Evolutionary conservation across 1,140 invertebrate genomes (phyloP).

Genomic region (Drosophila nasuta): DNA sequence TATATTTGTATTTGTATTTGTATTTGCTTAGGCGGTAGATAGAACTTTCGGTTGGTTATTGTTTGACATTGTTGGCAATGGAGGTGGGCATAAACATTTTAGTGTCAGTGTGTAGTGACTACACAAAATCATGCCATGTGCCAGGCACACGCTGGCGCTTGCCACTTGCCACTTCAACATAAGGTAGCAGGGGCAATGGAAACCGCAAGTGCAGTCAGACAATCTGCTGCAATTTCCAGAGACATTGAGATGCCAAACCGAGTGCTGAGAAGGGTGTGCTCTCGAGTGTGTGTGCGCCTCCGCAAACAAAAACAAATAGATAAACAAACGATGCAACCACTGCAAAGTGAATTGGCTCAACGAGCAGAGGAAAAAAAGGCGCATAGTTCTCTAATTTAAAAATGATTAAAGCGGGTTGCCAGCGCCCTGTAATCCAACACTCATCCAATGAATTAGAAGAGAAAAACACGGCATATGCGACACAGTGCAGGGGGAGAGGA

Average conservation of each 20-base stretch:
- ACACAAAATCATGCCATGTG: conserved; percentile 73
- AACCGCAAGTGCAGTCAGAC: conserved; percentile 75
- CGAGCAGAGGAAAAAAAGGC: conserved; percentile 57
- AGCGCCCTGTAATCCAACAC: conserved; percentile 74
- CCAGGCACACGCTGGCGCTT: conserved; percentile 43
- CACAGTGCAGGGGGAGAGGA: not conserved
- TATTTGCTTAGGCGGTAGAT: conserved; percentile 59
- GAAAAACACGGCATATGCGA: conserved; percentile 78
- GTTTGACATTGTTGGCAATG: conserved; percentile 33
- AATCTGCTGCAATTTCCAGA: conserved; percentile 79
- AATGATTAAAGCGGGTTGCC: conserved; percentile 79
- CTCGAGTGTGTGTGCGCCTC: conserved; percentile 40
- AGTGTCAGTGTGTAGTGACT: conserved; percentile 43
- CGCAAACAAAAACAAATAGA: conserved; percentile 70
- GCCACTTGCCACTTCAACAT: conserved; percentile 19
- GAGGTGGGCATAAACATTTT: conserved; percentile 36
- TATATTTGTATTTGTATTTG: conserved; percentile 59
- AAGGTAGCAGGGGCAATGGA: conserved; percentile 35
- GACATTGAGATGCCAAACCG: conserved; percentile 20
- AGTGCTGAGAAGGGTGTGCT: conserved; percentile 7
- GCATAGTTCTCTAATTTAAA: conserved; percentile 83
- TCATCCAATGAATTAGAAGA: conserved; percentile 71
- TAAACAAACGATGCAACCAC: conserved; percentile 67
- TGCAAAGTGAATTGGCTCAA: conserved; percentile 42
- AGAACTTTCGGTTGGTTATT: conserved; percentile 17